Percentiles rank a stretch among this genome's conserved stretches.
Evolutionary conservation across 2,797 vertebrate genomes (phyloP).

Genomic region (Halcyon badia): DNA sequence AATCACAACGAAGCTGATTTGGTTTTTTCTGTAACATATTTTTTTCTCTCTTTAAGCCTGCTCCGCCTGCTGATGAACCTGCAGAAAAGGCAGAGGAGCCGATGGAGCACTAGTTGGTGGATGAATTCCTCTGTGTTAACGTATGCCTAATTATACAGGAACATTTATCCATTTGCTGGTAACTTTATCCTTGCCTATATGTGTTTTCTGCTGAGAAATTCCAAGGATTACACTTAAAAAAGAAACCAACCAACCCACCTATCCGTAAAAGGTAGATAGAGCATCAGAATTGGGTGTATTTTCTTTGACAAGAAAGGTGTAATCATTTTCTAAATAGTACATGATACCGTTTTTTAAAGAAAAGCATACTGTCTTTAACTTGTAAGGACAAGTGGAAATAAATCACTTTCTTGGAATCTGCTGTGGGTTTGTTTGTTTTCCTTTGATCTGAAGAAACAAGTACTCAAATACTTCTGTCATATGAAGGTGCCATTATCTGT

Average conservation of each 20-base stretch:
- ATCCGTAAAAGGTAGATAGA: slow-evolving; percentile 42
- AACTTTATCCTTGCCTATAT: slow-evolving; percentile 61
- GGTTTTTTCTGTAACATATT: not conserved
- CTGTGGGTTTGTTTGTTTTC: not conserved
- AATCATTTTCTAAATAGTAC: slow-evolving; percentile 76
- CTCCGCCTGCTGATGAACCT: slow-evolving; percentile 87
- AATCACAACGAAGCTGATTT: not conserved
- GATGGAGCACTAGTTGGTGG: slow-evolving; percentile 90
- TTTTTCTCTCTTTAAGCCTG: slow-evolving; percentile 77
- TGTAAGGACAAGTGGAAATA: slow-evolving; percentile 78
- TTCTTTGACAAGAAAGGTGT: slow-evolving; percentile 68
- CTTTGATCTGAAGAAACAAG: not conserved
- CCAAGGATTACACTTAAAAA: slow-evolving; percentile 60
- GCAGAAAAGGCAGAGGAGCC: slow-evolving; percentile 89
- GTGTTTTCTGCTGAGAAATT: slow-evolving; percentile 24
- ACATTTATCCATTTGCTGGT: slow-evolving; percentile 40
- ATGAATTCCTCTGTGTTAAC: slow-evolving; percentile 39
- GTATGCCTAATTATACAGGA: slow-evolving; percentile 23
- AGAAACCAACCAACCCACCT: slow-evolving; percentile 54
- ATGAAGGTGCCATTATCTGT: not conserved
- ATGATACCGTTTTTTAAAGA: slow-evolving; percentile 78
- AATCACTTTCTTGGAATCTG: slow-evolving; percentile 70
- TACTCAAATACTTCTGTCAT: not conserved
- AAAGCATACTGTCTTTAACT: slow-evolving; percentile 76
- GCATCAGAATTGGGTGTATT: slow-evolving; percentile 39